These are phyloP conservation scores for Mycteria americana DNA, from an alignment of 2,797 vertebrate genomes.

Conservation along the genomic window DNA sequence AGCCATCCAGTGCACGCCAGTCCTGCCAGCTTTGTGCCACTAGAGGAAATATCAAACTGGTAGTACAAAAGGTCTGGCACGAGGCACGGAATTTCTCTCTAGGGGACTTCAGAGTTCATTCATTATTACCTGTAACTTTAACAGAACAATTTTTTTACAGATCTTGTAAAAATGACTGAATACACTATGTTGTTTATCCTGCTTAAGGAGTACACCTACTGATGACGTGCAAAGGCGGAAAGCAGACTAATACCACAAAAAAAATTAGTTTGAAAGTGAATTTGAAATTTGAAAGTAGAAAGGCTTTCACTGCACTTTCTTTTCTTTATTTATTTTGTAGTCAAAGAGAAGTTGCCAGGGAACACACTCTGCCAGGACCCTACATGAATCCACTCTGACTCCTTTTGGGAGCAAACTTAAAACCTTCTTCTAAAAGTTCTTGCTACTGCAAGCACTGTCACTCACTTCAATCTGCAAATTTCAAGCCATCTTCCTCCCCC, in stretches of 20 bases:
- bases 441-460: neutral
- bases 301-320: neutral
- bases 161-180: neutral
- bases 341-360: slow-evolving; percentile 45
- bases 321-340: slow-evolving; percentile 6
- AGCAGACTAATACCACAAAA: neutral
- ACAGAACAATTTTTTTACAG: neutral
- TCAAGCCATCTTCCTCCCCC: neutral
- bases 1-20: neutral
- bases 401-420: slow-evolving; percentile 7
- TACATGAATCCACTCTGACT: neutral
- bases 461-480: neutral
- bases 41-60: neutral
- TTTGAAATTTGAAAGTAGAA: neutral
- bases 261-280: neutral
- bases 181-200: neutral
- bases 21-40: neutral
- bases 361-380: neutral
- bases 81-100: neutral
- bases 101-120: neutral
- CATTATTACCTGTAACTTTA: slow-evolving; percentile 18
- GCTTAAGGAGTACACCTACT: neutral
- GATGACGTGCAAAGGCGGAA: neutral
- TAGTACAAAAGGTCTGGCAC: neutral
- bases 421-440: neutral